Evolutionary conservation across 2,888 invertebrate genomes (phyloP), one percentile per base, ranked within the genome.

Genomic region (Eumacrocentrus americanus): DNA sequence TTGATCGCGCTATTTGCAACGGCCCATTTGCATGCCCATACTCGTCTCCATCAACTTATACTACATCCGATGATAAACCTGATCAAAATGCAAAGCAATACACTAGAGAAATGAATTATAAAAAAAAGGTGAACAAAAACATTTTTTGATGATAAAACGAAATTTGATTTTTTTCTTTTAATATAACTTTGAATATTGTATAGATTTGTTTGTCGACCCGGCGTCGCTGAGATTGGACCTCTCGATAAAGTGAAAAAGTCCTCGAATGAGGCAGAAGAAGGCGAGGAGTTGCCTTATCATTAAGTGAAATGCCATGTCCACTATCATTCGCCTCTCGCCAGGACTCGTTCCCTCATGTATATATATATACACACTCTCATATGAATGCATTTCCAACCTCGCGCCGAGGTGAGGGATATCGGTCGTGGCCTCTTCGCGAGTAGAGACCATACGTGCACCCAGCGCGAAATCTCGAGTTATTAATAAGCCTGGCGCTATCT

Each of bases 231-330:
- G 79, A 77, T 79, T 70, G 72, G 72, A 63, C 68, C 59, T 60
- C 35, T 55, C 67, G 78, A 78, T 78, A 78, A 72, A 62, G 46
- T 64, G 64, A 60, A 60, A 65, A 66, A 68, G 11, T 23, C 25
- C 6, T 22, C 35, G 3, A 38, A 23, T 9, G 14, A 42, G 56
- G 53, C 38, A 25, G 57, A 51, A 58, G 60, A 64, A 65, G 59
- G 66, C 66, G 67, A 63, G 58, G 68, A 71, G 74, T 73, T 72
- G 74, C 72, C 79, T 79, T 80, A 80, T 80, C 80, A 80, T 80
- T 80, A 80, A 80, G 80, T 80, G 80, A 80, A 80, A 80, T 80
- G 80, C 80, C 80, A 73, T 80, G 80, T 80, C 80, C 80, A 71
- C 75, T 77, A 77, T 78, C 78, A 73, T 70, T 59, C 66, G 66